These are phyloP conservation scores for Stramonita haemastoma DNA, from an alignment of 2,888 invertebrate genomes.

Conservation along the genomic window DNA sequence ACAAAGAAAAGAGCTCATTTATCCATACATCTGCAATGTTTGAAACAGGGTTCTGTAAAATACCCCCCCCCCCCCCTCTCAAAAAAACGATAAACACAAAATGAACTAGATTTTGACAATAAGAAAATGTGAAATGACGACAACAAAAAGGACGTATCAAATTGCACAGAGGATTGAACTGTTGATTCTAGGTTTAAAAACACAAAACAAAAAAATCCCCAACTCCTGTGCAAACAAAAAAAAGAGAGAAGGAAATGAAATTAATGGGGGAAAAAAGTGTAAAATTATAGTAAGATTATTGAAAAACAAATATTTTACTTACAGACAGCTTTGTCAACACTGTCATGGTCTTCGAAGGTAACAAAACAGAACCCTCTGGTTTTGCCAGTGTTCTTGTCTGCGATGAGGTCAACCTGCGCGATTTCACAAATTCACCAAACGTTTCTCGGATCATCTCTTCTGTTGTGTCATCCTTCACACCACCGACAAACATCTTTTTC, in stretches of 20 bases:
- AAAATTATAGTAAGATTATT: too few relatives aligned
- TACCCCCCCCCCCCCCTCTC: not conserved
- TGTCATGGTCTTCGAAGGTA: constrained; percentile 97
- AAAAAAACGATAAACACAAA: not conserved
- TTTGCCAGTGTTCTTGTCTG: constrained; percentile 94
- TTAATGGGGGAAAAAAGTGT: too few relatives aligned
- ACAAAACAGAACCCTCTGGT: constrained; percentile 97
- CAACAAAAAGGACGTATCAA: not conserved
- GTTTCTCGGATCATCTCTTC: constrained; percentile 86
- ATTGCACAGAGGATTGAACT: too few relatives aligned
- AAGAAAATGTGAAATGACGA: not conserved
- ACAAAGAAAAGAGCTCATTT: too few relatives aligned
- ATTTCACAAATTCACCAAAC: constrained; percentile 84
- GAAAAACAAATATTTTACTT: constrained; percentile 80
- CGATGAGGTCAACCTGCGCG: constrained; percentile 89
- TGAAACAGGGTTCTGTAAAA: not conserved
- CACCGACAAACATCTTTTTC: constrained; percentile 96
- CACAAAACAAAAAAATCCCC: too few relatives aligned
- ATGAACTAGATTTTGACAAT: not conserved
- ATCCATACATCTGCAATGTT: too few relatives aligned
- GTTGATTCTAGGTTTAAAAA: too few relatives aligned
- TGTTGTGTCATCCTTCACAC: constrained; percentile 93
- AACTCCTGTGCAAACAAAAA: too few relatives aligned
- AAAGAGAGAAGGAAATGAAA: too few relatives aligned
- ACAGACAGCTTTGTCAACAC: constrained; percentile 97